Evolutionary conservation across 2,797 vertebrate genomes (phyloP), one percentile per base, ranked within the genome.

Genomic region (Semaprochilodus insignis): DNA sequence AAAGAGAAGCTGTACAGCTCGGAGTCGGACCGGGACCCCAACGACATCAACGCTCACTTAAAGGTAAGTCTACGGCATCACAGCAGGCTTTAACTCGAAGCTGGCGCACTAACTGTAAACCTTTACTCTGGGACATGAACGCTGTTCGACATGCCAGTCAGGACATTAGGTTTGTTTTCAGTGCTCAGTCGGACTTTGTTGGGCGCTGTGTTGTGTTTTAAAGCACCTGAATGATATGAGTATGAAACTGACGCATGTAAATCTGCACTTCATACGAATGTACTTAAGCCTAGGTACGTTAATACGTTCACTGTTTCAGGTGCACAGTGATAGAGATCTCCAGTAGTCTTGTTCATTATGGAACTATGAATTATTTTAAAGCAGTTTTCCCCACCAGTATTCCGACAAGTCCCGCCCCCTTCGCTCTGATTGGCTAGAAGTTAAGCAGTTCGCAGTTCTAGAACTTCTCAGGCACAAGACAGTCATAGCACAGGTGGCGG

Each of bases 31-130:
- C 92, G 97, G 69, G 97, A 98, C 84, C 96, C 96, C 0, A 87
- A 87, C 69, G 88, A 92, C 8, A 88, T 96, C 60, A 97, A 97
- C 93, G 87, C 93, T 67, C 95, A 97, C 81, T 88, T 99, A 65
- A 94, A 97, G 97, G 97, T 98, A 90, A 74, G 19, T 25, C 19
- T 10, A 63, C n/a, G n/a, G 3, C 13, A 6, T 8, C 6, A 16
- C 17, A 14, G 16, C 62, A 65, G 21, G 21, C 59, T n/a, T 19
- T 23, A 19, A 23, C n/a, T 60, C 1, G 0, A 60, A 11, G 59
- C 25, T 60, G 14, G 14, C 4, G 23, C 11, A 25, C 21, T 15
- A 3, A 62, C n/a, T 62, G 10, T 11, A 8, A 5, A 10, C 5
- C 8, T 25, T 25, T 3, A 14, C 0, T 14, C 7, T 10, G 23